Conservation (phyloP, 2,113 vertebrate genomes). For the Cryptomyrus ogoouensis region DNA sequence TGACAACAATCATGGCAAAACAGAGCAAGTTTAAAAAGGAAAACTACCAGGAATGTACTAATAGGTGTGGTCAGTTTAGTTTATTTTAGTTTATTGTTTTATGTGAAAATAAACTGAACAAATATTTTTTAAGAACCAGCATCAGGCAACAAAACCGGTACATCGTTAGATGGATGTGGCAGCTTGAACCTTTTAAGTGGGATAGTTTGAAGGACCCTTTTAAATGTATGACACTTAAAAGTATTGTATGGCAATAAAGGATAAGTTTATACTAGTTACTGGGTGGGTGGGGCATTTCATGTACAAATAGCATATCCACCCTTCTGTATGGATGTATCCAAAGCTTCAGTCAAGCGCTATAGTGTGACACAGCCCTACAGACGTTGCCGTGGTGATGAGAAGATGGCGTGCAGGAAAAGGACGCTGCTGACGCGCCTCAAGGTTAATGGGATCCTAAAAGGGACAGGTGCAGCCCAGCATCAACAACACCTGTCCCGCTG, state of each 20-base stretch:
- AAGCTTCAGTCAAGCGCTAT: no score
- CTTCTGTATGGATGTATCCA: background rate
- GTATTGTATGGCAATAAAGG: background rate
- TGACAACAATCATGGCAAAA: background rate
- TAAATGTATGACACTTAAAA: background rate
- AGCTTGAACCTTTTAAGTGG: background rate
- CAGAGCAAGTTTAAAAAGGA: background rate
- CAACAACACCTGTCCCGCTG: background rate
- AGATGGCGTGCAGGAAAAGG: background rate
- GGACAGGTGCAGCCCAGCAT: conserved; percentile 11
- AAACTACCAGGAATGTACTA: background rate
- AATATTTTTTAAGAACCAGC: background rate
- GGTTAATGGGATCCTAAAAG: conserved; percentile 25
- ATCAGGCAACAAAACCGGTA: background rate
- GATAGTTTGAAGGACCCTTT: background rate
- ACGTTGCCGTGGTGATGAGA: background rate
- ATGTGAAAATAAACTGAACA: background rate
- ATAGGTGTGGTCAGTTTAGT: background rate
- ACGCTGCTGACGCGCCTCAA: conserved; percentile 18
- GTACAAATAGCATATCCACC: background rate
- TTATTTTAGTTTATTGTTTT: background rate
- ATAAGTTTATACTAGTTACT: background rate
- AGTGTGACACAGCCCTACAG: background rate
- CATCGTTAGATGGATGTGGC: background rate
- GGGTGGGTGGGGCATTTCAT: background rate